Conservation (phyloP, 2,797 vertebrate genomes). For the Enteromius unitaeniatus region DNA sequence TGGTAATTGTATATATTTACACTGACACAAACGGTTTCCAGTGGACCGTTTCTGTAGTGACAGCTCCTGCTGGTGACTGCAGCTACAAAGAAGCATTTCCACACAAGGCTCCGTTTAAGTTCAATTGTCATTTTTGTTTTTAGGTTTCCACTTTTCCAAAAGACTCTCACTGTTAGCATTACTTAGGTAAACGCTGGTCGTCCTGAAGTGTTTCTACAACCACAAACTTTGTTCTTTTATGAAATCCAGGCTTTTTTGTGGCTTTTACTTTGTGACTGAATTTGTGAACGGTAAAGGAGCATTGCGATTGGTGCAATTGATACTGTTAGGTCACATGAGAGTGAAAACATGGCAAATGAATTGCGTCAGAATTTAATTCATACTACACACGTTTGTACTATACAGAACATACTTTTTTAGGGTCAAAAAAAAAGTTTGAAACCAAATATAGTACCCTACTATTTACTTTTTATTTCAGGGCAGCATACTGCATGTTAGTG, state of each 20-base stretch:
- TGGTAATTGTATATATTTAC: slow-evolving; percentile 68
- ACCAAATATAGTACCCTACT: background rate
- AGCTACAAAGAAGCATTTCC: slow-evolving; percentile 10
- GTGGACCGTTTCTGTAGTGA: slow-evolving; percentile 53
- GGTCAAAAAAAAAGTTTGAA: background rate
- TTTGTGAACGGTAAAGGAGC: background rate
- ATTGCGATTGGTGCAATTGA: background rate
- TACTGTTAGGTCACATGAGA: background rate
- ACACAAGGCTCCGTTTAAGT: background rate
- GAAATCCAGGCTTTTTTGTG: background rate
- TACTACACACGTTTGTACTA: no score
- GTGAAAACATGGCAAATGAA: background rate
- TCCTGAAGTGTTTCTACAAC: background rate
- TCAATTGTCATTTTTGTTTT: slow-evolving; percentile 7
- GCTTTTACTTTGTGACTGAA: background rate
- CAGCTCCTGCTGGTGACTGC: slow-evolving; percentile 55
- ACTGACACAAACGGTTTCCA: slow-evolving; percentile 63
- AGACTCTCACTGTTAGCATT: background rate
- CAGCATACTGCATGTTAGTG: background rate
- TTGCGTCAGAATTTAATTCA: background rate
- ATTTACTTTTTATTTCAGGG: background rate
- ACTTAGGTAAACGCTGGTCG: background rate
- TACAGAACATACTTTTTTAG: background rate
- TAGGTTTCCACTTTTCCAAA: background rate
- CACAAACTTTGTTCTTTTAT: background rate